Percentiles rank a stretch among this genome's conserved stretches.
Evolutionary conservation across 2,113 vertebrate species (phyloP).

Genomic region (Colaptes auratus): DNA sequence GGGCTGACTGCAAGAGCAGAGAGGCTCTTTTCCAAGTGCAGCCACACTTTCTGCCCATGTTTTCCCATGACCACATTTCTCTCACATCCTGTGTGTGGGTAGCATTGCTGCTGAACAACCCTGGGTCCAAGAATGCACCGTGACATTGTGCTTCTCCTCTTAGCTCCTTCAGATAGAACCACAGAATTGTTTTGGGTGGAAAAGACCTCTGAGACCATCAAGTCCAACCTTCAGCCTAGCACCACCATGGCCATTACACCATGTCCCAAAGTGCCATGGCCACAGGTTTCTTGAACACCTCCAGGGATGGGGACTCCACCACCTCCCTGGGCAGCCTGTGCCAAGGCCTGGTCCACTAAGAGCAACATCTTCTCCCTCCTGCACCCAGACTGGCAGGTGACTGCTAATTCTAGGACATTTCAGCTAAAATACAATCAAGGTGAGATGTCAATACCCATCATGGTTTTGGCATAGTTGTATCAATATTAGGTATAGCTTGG

Average conservation of each 20-base stretch:
- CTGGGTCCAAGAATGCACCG: background rate
- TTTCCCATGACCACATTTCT: background rate
- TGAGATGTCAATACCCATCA: accelerated
- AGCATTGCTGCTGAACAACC: background rate
- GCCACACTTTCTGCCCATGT: accelerated
- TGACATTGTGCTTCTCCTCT: background rate
- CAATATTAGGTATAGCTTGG: background rate
- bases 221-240: too few relatives aligned
- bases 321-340: too few relatives aligned
- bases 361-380: background rate
- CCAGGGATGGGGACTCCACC: too few relatives aligned
- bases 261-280: too few relatives aligned
- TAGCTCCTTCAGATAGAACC: background rate
- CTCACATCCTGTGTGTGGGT: accelerated
- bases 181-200: too few relatives aligned
- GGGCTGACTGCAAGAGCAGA: background rate
- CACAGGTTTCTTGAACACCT: too few relatives aligned
- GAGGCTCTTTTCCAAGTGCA: background rate
- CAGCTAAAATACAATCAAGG: background rate
- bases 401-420: background rate
- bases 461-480: background rate
- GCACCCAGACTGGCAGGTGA: background rate
- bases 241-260: too few relatives aligned
- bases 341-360: too few relatives aligned
- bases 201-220: too few relatives aligned